A percentile compares a stretch with the other conserved stretches of the same genome.
These are phyloP conservation scores for Troides helena DNA, from an alignment of 2,888 invertebrate genomes.

Conservation along the genomic window DNA sequence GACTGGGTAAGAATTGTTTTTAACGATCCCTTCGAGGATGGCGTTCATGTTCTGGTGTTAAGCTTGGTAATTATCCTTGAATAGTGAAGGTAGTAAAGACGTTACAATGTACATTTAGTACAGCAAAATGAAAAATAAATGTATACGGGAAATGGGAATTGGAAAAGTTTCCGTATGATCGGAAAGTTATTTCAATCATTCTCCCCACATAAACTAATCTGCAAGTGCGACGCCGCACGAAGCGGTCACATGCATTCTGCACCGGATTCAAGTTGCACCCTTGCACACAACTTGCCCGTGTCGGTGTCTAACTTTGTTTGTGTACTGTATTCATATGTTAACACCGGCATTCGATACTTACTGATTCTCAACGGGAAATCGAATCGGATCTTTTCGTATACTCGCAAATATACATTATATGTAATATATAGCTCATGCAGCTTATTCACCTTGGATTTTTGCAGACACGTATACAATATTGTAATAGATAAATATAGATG, in stretches of 20 bases:
- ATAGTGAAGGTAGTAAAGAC: too few relatives aligned
- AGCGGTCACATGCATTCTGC: conserved; percentile 18
- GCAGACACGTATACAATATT: too few relatives aligned
- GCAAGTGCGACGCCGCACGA: conserved; percentile 17
- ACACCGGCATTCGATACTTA: conserved; percentile 2
- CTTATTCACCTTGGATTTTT: too few relatives aligned
- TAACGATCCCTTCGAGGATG: too few relatives aligned
- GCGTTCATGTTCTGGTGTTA: background rate
- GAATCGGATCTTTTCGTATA: background rate
- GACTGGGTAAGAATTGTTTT: too few relatives aligned
- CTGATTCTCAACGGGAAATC: background rate
- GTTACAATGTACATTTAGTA: too few relatives aligned
- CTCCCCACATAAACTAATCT: conserved; percentile 18
- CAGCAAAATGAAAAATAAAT: too few relatives aligned
- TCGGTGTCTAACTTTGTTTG: conserved; percentile 26
- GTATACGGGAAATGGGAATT: too few relatives aligned
- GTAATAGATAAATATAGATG: too few relatives aligned
- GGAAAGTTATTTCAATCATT: conserved; percentile 20
- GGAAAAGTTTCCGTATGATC: background rate
- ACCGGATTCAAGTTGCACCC: conserved; percentile 4
- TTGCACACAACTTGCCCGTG: conserved; percentile 18
- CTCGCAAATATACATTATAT: too few relatives aligned
- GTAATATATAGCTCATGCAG: too few relatives aligned
- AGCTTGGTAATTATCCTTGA: too few relatives aligned
- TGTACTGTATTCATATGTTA: conserved; percentile 14